A percentile compares a stretch with the other conserved stretches of the same genome.
Conservation (phyloP, 2,797 vertebrate species). For the Lacerta bilineata region DNA sequence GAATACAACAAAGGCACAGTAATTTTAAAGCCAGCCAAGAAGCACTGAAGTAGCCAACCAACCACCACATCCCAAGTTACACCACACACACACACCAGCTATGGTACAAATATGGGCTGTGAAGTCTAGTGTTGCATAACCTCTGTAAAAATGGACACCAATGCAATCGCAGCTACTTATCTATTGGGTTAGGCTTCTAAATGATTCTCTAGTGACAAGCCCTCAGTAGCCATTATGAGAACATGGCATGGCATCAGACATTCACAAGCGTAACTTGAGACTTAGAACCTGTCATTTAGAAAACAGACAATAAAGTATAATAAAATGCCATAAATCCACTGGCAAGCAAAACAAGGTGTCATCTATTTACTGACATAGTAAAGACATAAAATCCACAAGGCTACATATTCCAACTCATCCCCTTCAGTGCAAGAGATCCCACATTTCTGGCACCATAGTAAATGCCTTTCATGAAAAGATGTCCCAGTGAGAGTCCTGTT, state of each 20-base stretch:
- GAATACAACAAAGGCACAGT: no score
- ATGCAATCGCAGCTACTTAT: background rate
- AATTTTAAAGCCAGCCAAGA: no score
- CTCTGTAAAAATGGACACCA: background rate
- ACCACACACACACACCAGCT: no score
- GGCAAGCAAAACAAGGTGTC: background rate
- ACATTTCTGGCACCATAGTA: background rate
- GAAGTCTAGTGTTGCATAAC: background rate
- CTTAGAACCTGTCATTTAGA: background rate
- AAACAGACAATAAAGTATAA: background rate
- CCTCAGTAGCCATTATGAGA: background rate
- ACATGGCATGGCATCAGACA: background rate
- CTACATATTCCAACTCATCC: background rate
- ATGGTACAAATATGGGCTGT: background rate
- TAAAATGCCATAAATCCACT: no score
- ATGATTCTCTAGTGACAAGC: background rate
- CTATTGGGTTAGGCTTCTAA: background rate
- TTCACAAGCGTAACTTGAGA: background rate
- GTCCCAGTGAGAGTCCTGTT: slow-evolving; percentile 40
- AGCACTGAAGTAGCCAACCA: no score
- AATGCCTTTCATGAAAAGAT: background rate
- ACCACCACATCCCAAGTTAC: no score
- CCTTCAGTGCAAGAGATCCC: background rate
- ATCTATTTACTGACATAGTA: background rate
- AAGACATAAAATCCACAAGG: background rate